These are phyloP conservation scores for Darevskia nairensis DNA, from an alignment of 2,797 vertebrate species.

Conservation along the genomic window DNA sequence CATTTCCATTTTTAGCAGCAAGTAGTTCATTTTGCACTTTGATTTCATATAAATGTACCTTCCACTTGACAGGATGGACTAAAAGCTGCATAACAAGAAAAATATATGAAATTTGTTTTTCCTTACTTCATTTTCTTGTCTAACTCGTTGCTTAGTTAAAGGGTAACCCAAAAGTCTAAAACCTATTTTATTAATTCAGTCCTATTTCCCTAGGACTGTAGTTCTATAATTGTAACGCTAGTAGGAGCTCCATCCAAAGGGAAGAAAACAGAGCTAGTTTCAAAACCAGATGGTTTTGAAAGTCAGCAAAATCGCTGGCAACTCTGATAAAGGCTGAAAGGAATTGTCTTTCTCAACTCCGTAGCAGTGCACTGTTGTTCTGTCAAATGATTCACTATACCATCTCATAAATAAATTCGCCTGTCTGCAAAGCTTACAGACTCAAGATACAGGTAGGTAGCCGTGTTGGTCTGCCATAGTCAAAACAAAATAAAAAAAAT, in stretches of 20 bases:
- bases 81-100: background rate
- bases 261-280: conserved; percentile 44
- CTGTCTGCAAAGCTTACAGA: background rate
- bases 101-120: background rate
- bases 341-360: background rate
- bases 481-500: no score
- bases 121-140: accelerated
- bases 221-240: conserved; percentile 63
- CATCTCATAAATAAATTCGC: background rate
- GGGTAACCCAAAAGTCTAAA: accelerated
- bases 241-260: conserved; percentile 74
- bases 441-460: background rate
- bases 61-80: accelerated
- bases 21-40: background rate
- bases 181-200: accelerated
- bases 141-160: accelerated
- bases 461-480: no score
- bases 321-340: background rate
- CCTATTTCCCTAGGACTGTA: conserved; percentile 14
- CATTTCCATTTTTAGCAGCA: background rate
- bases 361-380: background rate
- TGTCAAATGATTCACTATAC: background rate
- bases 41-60: background rate
- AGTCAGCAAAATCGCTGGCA: background rate
- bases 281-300: background rate